A percentile compares a stretch with the other conserved stretches of the same genome.
Evolutionary conservation across 2,113 vertebrate species (phyloP).

Genomic region (Brachypteracias leptosomus): DNA sequence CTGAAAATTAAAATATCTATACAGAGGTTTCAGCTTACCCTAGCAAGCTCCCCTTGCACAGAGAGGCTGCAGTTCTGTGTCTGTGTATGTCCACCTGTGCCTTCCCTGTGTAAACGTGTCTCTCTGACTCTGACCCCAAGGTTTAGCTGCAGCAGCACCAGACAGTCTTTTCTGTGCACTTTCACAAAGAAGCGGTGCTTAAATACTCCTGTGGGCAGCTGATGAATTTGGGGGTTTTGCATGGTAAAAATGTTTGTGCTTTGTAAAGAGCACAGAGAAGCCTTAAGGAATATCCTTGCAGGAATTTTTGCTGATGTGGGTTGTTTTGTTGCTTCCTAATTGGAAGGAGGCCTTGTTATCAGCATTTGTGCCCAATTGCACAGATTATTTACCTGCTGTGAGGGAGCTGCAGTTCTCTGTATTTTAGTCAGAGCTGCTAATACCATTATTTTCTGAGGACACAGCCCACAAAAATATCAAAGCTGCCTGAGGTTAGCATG

Average conservation of each 20-base stretch:
- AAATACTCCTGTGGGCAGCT: background rate
- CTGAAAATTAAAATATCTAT: background rate
- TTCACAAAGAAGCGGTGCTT: background rate
- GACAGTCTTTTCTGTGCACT: background rate
- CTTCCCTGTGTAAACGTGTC: background rate
- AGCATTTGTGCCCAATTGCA: conserved; percentile 40
- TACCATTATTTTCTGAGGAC: conserved; percentile 12
- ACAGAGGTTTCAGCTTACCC: background rate
- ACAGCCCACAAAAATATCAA: background rate
- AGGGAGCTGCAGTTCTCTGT: background rate
- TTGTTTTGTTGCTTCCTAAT: conserved; percentile 48
- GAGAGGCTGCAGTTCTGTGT: background rate
- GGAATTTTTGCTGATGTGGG: conserved; percentile 49
- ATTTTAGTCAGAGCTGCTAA: conserved; percentile 3
- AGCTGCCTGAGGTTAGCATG: conserved; percentile 8
- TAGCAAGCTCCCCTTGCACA: background rate
- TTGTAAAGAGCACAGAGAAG: conserved; percentile 4
- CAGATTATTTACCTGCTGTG: conserved; percentile 45
- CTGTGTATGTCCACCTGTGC: background rate
- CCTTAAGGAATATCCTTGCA: background rate
- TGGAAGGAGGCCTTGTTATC: conserved; percentile 39
- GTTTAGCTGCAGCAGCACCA: background rate
- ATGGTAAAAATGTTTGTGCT: background rate
- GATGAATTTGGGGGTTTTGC: background rate
- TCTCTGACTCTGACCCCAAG: background rate